Base-by-base conservation (phyloP, 2,797 vertebrate species). In the Taeniopygia guttata region DNA sequence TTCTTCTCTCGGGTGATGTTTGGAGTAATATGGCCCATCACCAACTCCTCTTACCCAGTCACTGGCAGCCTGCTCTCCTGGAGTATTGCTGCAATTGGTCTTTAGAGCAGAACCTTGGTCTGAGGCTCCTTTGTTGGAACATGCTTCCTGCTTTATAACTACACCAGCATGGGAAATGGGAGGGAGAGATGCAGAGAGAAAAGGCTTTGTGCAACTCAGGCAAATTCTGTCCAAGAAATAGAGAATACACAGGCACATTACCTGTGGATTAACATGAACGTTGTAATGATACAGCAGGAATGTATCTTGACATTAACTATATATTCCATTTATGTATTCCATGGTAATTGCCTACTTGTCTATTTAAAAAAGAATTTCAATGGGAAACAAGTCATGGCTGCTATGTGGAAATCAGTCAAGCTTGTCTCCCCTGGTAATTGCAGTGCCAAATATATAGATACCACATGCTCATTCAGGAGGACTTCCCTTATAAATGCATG, bases 1-100 rank as follows among this genome's bases (percentile, higher is more conserved):
- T 93, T 93, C 49, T 48, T 68, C 59, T 74, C 63, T 63, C 3
- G 0, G 32, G n/a, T 54, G 30, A 17, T 7, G 11, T 67, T 90
- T 83, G 89, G 60, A 90, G 48, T 75, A 75, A 85, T 32, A 48
- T 0, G 1, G 36, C 45, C 29, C 74, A 42, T 68, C 77, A 82
- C 43, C 52, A 82, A 9, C 32, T 79, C 63, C 68, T 90, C 46
- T 67, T 26, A 7, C 8, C 58, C 54, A 20, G 51, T 55, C 86
- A 62, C 63, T 91, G 93, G 59, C 93, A 91, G 59, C 56, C 79
- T 79, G 55, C n/a, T 90, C 27, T 86, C 52, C 90, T 74, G 59
- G 4, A 63, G 13, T 69, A 54, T 77, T 82, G 63, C 73, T 86
- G 73, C 43, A 70, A 26, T 46, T 16, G 36, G 51, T 82, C 76